Evolutionary conservation across 2,113 vertebrate species (phyloP).

Genomic region (Eretmochelys imbricata): DNA sequence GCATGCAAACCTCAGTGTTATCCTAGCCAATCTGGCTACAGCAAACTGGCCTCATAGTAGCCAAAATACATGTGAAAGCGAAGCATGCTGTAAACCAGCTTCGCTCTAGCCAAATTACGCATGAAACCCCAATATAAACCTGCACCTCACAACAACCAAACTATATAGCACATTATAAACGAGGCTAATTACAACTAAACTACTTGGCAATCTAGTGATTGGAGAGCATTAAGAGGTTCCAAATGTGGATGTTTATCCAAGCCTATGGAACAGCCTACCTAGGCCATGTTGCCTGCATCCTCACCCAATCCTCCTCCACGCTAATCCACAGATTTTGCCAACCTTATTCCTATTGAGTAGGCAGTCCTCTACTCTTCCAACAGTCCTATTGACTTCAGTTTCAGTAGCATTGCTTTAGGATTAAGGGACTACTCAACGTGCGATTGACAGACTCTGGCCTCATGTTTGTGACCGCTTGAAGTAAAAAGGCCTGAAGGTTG

Average conservation of each 20-base stretch:
- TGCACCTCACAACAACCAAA: not conserved
- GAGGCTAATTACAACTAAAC: not conserved
- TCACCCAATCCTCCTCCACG: not conserved
- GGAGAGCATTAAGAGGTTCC: not conserved
- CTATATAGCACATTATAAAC: not conserved
- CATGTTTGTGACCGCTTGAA: not conserved
- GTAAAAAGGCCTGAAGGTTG: not conserved
- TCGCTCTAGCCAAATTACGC: not conserved
- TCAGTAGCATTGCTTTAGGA: not conserved
- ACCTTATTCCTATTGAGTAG: not conserved
- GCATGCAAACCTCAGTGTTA: not conserved
- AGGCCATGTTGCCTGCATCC: rapidly evolving
- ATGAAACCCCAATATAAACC: not conserved
- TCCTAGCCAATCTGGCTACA: not conserved
- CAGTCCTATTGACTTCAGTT: no score
- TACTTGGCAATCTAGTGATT: not conserved
- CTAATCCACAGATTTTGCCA: not conserved
- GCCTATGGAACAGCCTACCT: not conserved
- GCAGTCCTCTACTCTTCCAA: not conserved
- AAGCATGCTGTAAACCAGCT: not conserved
- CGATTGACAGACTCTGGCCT: not conserved
- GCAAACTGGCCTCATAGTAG: not conserved
- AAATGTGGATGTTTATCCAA: not conserved
- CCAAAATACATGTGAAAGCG: not conserved
- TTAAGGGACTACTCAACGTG: rapidly evolving